Conservation (phyloP, 2,888 invertebrate species). For the Amiota mariae region DNA sequence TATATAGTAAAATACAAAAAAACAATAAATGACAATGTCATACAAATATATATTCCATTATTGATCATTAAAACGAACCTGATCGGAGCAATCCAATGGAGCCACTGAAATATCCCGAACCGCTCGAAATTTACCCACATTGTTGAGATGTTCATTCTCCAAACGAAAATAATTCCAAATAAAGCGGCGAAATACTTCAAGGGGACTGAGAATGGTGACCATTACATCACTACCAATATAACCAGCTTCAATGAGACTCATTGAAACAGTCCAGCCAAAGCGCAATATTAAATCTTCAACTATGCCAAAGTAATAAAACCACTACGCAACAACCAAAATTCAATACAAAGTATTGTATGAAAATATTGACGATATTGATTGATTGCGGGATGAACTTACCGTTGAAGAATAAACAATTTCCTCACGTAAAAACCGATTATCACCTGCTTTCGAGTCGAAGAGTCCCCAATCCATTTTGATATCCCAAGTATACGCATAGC, state of each 20-base stretch:
- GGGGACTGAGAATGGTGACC: slow-evolving; percentile 79
- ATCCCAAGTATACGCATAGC: slow-evolving; percentile 89
- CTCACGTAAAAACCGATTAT: slow-evolving; percentile 83
- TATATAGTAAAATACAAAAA: slow-evolving; percentile 60
- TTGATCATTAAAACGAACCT: slow-evolving; percentile 68
- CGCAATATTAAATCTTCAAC: slow-evolving; percentile 85
- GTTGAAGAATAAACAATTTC: slow-evolving; percentile 86
- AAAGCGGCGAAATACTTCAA: slow-evolving; percentile 84
- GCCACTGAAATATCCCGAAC: slow-evolving; percentile 89
- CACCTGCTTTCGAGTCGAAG: slow-evolving; percentile 83
- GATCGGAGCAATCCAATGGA: slow-evolving; percentile 84
- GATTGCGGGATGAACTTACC: slow-evolving; percentile 73
- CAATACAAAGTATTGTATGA: too few species aligned
- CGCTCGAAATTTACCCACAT: slow-evolving; percentile 91
- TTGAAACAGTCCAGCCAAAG: slow-evolving; percentile 85
- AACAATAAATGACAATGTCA: not conserved
- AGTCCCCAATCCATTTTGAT: slow-evolving; percentile 93
- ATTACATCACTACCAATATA: slow-evolving; percentile 80
- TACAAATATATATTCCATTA: not conserved
- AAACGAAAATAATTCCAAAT: slow-evolving; percentile 93
- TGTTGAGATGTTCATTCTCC: slow-evolving; percentile 92
- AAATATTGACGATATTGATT: not conserved
- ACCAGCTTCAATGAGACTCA: slow-evolving; percentile 80
- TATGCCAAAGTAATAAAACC: slow-evolving; percentile 89
- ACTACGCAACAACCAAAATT: slow-evolving; percentile 68